These are phyloP conservation scores for Nomada goodeniana DNA, from an alignment of 2,888 invertebrate genomes.

Conservation along the genomic window DNA sequence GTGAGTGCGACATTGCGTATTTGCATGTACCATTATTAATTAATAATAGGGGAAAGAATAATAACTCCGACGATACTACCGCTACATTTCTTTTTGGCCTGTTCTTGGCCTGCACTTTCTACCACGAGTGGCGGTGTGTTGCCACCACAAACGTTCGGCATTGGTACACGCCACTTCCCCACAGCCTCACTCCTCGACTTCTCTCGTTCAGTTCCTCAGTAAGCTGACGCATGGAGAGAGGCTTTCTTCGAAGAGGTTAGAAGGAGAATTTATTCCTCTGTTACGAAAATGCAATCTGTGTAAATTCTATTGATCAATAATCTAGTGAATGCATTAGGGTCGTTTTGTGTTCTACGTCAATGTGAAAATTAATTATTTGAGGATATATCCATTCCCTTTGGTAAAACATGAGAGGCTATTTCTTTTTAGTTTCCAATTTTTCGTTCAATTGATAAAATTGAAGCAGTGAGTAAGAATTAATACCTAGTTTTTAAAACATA, in stretches of 20 bases:
- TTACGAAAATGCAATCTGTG: constrained; percentile 6
- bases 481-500: not conserved
- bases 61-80: constrained; percentile 9
- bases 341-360: constrained; percentile 16
- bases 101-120: constrained; percentile 54
- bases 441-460: not conserved
- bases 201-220: constrained; percentile 62
- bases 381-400: constrained; percentile 10
- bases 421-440: not conserved
- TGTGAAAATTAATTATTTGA: constrained; percentile 29
- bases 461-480: not conserved
- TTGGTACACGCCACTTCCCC: constrained; percentile 41
- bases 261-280: constrained; percentile 36
- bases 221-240: constrained; percentile 50
- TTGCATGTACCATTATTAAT: not conserved
- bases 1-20: not conserved
- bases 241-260: constrained; percentile 62
- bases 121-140: constrained; percentile 46
- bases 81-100: constrained; percentile 32
- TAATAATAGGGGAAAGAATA: constrained; percentile 9
- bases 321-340: constrained; percentile 14
- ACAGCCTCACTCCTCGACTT: constrained; percentile 35
- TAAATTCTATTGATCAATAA: not conserved
- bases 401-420: constrained; percentile 3
- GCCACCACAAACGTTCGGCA: constrained; percentile 45